Evolutionary conservation across 2,888 invertebrate species (phyloP).

Genomic region (Heliconius charithonia): DNA sequence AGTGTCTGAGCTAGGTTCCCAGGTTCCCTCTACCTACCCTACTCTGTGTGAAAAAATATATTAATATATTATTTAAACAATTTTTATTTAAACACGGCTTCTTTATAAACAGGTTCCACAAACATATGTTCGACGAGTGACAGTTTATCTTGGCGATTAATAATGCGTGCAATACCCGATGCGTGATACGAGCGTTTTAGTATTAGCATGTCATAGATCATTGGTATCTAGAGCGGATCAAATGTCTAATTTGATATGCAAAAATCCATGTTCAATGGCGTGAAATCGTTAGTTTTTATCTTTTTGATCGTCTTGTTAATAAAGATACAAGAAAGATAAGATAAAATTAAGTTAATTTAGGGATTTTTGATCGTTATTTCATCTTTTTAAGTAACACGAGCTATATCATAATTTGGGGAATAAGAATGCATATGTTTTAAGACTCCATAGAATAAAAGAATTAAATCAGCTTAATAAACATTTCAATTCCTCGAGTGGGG

Average conservation of each 20-base stretch:
- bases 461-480: too few species aligned
- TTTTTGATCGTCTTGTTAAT: neutral
- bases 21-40: too few species aligned
- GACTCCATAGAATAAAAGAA: too few species aligned
- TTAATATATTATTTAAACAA: neutral
- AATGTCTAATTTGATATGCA: constrained; percentile 9
- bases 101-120: constrained; percentile 4
- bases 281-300: constrained; percentile 22
- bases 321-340: neutral
- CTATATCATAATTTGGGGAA: constrained; percentile 13
- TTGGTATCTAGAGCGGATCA: constrained; percentile 7
- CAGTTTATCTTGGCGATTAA: constrained; percentile 3
- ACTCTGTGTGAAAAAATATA: neutral
- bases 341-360: constrained; percentile 32
- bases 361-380: constrained; percentile 28
- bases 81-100: neutral
- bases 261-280: constrained; percentile 16
- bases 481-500: too few species aligned
- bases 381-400: constrained; percentile 24
- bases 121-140: constrained; percentile 6
- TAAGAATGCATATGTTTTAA: neutral
- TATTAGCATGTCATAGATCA: constrained; percentile 16
- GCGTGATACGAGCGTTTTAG: constrained; percentile 7
- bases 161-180: neutral
- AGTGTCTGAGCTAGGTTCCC: too few species aligned